A percentile compares a stretch with the other conserved stretches of the same genome.
Evolutionary conservation across 2,888 invertebrate genomes (phyloP).

Genomic region (Cremastinae sp.): DNA sequence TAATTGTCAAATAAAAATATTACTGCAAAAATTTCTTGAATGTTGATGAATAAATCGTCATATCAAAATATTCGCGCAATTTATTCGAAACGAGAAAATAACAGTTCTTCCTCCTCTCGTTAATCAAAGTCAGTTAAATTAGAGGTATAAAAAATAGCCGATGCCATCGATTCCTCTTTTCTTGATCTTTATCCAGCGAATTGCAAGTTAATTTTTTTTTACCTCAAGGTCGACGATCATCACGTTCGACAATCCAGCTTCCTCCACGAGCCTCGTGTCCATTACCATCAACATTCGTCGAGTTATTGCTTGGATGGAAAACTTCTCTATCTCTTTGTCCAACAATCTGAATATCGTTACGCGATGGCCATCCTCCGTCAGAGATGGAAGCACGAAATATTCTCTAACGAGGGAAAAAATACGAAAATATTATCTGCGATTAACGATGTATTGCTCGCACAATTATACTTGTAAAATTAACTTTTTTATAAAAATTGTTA

Average conservation of each 20-base stretch:
- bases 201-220: conserved; percentile 28
- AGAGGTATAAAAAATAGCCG: too few species aligned
- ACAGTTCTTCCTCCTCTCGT: too few species aligned
- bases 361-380: conserved; percentile 77
- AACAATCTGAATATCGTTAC: conserved; percentile 74
- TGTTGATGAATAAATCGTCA: too few species aligned
- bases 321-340: conserved; percentile 72
- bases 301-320: conserved; percentile 72
- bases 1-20: too few species aligned
- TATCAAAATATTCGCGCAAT: too few species aligned
- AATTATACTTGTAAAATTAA: conserved; percentile 14
- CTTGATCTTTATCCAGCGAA: too few species aligned
- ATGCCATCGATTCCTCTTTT: too few species aligned
- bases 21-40: too few species aligned
- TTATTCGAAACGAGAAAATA: too few species aligned
- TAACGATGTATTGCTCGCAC: too few species aligned
- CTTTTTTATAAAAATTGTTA: too few species aligned
- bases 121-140: neutral
- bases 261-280: conserved; percentile 75
- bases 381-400: conserved; percentile 75
- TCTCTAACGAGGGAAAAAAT: conserved; percentile 65
- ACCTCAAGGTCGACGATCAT: conserved; percentile 78
- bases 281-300: conserved; percentile 77
- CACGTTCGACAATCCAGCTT: conserved; percentile 74
- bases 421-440: too few species aligned